Base-by-base conservation (phyloP, 1,140 invertebrate genomes). In the Pectinophora gossypiella region DNA sequence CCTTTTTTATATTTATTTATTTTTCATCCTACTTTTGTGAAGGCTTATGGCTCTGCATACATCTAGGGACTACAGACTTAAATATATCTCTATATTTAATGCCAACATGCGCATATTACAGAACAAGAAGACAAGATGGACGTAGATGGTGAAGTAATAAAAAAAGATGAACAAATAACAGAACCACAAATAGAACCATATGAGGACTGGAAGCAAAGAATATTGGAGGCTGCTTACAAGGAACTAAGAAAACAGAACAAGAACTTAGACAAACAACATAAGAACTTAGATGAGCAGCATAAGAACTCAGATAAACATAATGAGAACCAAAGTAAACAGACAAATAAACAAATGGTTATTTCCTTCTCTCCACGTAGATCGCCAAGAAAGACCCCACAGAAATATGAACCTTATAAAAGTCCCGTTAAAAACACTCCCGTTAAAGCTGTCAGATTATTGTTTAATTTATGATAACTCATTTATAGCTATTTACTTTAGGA, bases 321-420 rank as follows among this genome's bases (percentile, higher is more conserved):
- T 23, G 21, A 9, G 1, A 20, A 4, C 13, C 27, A 19, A n/a
- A 10, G 38, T 15, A 49, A 49, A 49, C 0, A 49, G 12, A 16
- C 16, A 6, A 40, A 40, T 40, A 15, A 40, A 40, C 36, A 50
- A 0, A 42, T 0, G 18, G 48, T 19, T 21, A 21, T 21, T 22
- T 13, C 22, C 1, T 32, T 44, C 5, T 56, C 75, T 4, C 68
- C 76, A 6, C 66, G 81, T 23, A 60, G 70, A 12, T 78, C 79
- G 0, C 82, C 79, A 0, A 68, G 79, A 23, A 85, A 85, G 51
- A 73, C 73, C 0, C 68, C 75, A 1, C 73, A 77, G 42, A 85
- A 82, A 21, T 75, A 59, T 56, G 73, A 77, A 0, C 77, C 81
- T 2, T 79, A 77, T 35, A 80, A 81, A 56, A 71, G 54, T 22